phyloP scores from a whole-genome alignment of 2,888 invertebrate species.

The Caenorhabditis sp. region DNA sequence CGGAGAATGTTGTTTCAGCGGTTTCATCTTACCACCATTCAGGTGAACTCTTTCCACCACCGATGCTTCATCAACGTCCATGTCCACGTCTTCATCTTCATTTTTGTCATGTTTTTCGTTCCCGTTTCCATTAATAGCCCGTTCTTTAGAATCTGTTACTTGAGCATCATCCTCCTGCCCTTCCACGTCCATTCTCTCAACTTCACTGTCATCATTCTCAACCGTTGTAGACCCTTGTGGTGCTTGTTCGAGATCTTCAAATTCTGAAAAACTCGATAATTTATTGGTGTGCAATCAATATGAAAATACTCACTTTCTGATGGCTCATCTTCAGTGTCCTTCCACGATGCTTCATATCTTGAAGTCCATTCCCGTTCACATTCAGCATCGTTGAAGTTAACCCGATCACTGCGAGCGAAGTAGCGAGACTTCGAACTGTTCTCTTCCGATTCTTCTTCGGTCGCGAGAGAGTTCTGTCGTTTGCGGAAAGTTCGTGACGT shows the following conservation, averaged over 20 bases:
- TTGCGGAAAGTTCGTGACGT: slow-evolving; percentile 45
- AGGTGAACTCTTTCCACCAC: slow-evolving; percentile 4
- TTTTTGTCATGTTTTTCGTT: slow-evolving; percentile 30
- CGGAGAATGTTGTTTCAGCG: slow-evolving; percentile 45
- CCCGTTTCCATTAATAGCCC: slow-evolving; percentile 35
- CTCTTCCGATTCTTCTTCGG: slow-evolving; percentile 59
- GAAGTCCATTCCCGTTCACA: slow-evolving; percentile 55
- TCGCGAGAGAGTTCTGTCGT: slow-evolving; percentile 37
- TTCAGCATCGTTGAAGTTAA: slow-evolving; percentile 46
- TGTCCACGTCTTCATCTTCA: slow-evolving; percentile 27
- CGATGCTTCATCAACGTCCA: slow-evolving; percentile 45
- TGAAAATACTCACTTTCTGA: slow-evolving; percentile 42
- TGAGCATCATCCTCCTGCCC: slow-evolving; percentile 51
- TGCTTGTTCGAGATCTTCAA: slow-evolving; percentile 32
- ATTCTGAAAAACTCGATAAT: slow-evolving; percentile 31
- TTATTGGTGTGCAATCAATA: neutral
- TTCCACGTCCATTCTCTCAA: slow-evolving; percentile 62
- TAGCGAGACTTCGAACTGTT: slow-evolving; percentile 25
- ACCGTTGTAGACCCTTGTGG: slow-evolving; percentile 5
- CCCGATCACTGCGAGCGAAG: slow-evolving; percentile 54
- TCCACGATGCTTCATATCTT: slow-evolving; percentile 42
- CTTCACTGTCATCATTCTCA: slow-evolving; percentile 50
- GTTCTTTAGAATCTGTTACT: slow-evolving; percentile 20
- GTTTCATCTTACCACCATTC: slow-evolving; percentile 33
- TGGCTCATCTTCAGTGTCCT: slow-evolving; percentile 23